phyloP scores from a whole-genome alignment of 53 echinoderm and acorn worm species.

The Echinometra lucunter region DNA sequence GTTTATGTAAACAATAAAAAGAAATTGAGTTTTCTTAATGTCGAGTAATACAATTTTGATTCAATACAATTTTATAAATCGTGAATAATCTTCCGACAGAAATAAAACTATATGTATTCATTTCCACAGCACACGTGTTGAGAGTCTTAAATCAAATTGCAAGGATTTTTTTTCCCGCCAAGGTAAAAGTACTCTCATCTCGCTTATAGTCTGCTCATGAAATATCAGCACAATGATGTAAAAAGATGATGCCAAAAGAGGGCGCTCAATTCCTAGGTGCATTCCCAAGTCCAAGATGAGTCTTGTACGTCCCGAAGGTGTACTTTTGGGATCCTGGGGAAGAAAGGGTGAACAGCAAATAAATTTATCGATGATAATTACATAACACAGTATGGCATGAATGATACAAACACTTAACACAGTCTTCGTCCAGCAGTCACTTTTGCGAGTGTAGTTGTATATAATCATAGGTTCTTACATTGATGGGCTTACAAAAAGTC shows the following conservation, averaged over 20 bases:
- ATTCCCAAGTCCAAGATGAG: constrained; percentile 90
- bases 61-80: not conserved
- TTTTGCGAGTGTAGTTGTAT: too few species aligned
- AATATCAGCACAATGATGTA: not conserved
- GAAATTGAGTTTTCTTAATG: not conserved
- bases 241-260: not conserved
- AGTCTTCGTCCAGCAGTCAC: too few species aligned
- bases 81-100: not conserved
- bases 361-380: too few species aligned
- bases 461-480: too few species aligned
- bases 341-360: not conserved
- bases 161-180: not conserved
- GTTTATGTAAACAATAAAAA: too few species aligned
- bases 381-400: too few species aligned
- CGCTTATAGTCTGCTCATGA: not conserved
- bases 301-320: constrained; percentile 94
- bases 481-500: too few species aligned
- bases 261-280: constrained; percentile 85
- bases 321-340: constrained; percentile 91
- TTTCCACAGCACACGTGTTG: not conserved
- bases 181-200: not conserved
- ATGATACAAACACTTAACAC: too few species aligned
- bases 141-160: not conserved
- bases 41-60: not conserved
- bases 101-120: not conserved